Evolutionary conservation across 2,113 vertebrate genomes (phyloP).

Genomic region (Melanerpes formicivorus): DNA sequence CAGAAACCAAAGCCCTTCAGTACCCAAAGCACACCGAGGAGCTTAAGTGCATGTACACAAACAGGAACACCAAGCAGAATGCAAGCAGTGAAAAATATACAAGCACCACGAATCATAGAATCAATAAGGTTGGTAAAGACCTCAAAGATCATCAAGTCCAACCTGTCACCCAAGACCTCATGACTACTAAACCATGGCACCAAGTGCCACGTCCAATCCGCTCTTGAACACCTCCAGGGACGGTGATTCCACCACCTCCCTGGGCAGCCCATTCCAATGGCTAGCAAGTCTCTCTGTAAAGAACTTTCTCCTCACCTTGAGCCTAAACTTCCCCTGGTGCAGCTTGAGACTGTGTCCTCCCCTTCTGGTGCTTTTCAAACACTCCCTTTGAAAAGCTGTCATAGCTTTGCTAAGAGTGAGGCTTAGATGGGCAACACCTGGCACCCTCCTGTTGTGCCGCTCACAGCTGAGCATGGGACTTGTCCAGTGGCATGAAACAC

Average conservation of each 20-base stretch:
- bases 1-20: background rate
- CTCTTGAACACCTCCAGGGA: no score
- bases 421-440: background rate
- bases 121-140: no score
- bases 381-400: background rate
- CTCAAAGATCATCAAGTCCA: no score
- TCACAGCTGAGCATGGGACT: rapidly evolving
- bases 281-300: no score
- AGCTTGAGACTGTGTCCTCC: no score
- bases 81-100: background rate
- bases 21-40: rapidly evolving
- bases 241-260: no score
- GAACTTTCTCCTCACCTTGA: no score
- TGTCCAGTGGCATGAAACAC: rapidly evolving
- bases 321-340: no score
- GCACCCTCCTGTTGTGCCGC: rapidly evolving
- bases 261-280: no score
- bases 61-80: background rate
- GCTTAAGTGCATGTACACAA: rapidly evolving
- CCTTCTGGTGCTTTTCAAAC: background rate
- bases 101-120: background rate
- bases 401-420: background rate
- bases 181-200: no score
- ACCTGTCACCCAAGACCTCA: no score
- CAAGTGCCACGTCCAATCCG: no score